Evolutionary conservation across 2,797 vertebrate genomes (phyloP).

Genomic region (Denticeps clupeoides): DNA sequence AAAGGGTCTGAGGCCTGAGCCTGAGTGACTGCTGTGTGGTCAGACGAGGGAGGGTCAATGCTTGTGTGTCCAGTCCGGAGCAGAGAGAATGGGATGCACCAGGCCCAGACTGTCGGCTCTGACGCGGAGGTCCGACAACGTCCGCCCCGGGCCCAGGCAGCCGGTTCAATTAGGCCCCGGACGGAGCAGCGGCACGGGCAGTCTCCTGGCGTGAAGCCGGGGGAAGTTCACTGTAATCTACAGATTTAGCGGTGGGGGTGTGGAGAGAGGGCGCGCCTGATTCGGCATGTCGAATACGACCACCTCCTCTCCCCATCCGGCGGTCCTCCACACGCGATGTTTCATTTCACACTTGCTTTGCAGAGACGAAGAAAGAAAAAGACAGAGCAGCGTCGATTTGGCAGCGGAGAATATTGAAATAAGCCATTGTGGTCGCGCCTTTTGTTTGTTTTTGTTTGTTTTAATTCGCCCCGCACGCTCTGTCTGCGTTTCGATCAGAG

Average conservation of each 20-base stretch:
- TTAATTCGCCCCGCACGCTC: conserved; percentile 22
- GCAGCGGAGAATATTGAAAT: conserved; percentile 48
- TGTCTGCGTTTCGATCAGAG: conserved; percentile 29
- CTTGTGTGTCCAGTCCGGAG: no score
- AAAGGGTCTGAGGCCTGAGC: no score
- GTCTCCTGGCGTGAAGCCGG: conserved; percentile 5
- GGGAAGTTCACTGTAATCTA: conserved; percentile 39
- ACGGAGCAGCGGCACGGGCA: conserved; percentile 14
- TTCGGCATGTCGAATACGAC: conserved; percentile 20
- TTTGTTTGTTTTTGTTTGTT: conserved; percentile 31
- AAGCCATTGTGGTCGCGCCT: conserved; percentile 37
- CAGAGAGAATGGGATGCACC: no score
- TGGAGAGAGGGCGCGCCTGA: not conserved
- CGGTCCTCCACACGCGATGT: conserved; percentile 22
- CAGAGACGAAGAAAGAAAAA: conserved; percentile 20
- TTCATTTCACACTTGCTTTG: conserved; percentile 50
- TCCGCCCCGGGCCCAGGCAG: conserved; percentile 1
- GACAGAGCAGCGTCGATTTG: conserved; percentile 37
- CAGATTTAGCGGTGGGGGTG: conserved; percentile 41
- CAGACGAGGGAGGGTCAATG: no score
- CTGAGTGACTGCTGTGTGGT: no score
- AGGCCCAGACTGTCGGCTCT: conserved; percentile 14
- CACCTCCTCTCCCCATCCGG: conserved; percentile 13
- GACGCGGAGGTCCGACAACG: conserved; percentile 13
- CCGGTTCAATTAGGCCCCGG: conserved; percentile 13